Evolutionary conservation across 2,888 invertebrate species (phyloP), one percentile per base, ranked within the genome.

Genomic region (Drosophila flavopinicola): DNA sequence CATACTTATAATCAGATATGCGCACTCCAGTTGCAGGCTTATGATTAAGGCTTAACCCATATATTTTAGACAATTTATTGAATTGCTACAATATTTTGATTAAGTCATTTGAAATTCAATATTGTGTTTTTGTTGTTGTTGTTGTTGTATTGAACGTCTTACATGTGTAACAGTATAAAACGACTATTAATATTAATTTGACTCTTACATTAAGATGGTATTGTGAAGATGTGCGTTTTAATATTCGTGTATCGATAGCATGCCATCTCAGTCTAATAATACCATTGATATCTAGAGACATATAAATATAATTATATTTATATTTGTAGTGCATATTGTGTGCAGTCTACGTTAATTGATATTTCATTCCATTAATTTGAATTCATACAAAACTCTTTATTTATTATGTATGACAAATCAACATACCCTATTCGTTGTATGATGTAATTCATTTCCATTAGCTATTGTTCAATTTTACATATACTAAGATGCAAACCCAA

Each of bases 181-280:
- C 35, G 57, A 52, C 32, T 56, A 35, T 37, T 33, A 13, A 39
- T 38, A 49, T 47, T 64, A 32, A 25, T 11, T 24, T 41, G 32
- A 11, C 48, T n/a, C n/a, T 48, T 63, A 39, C 11, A 6, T 24
- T 29, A 32, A 45, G 23, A 51, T 51, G 23, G 13, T 48, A 11
- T n/a, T n/a, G n/a, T 54, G 29, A 29, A 35, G 30, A 52, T 25
- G 10, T 63, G 47, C 42, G 37, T 53, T 41, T 41, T 32, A 49
- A 66, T 67, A 71, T 61, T 74, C 56, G 58, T 42, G 47, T 54
- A 52, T 71, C 53, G 58, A 69, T 64, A 58, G 59, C 51, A 54
- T 54, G 32, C 30, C 47, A 64, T 63, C 39, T 71, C 69, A 71
- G 68, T 74, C 69, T 58, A 68, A 63, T 57, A 44, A 59, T 54